Base-by-base conservation (phyloP, 2,797 vertebrate species). In the Arctocebus calabarensis region DNA sequence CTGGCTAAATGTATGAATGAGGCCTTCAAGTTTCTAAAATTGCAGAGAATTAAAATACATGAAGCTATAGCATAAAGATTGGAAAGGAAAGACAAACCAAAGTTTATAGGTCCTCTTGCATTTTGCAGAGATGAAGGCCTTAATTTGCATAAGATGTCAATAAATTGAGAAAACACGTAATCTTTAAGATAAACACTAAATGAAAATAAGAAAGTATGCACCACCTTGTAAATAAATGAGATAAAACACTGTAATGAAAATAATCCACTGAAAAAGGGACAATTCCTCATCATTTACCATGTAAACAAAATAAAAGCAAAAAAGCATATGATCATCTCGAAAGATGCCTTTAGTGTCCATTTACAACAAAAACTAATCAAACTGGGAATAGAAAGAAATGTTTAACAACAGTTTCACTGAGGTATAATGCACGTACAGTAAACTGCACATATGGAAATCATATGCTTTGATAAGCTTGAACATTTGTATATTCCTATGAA, bases 181-280 rank as follows among this genome's bases (percentile, higher is more conserved):
- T 74, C 43, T 14, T 0, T 74, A 88, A 23, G 11, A 34, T 27
- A 71, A n/a, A 3, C 40, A 84, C n/a, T 84, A 59, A 79, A 82
- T 23, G 43, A 84, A 78, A 40, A 71, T 12, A 90, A 75, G 61
- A 82, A 75, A 57, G 7, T 34, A 48, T n/a, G 32, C 45, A 90
- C 79, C 25, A 81, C 3, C 23, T 29, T 78, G 45, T 73, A 74
- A 84, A 81, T n/a, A 84, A 62, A 86, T 57, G 32, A 88, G 68
- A 48, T 71, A 52, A 91, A 87, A 90, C 70, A 2, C 5, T 70
- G 62, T 71, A 83, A 74, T 73, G 75, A 96, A 74, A 84, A 84
- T 77, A 84, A 73, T 52, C 3, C 37, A 20, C 20, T 34, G 22
- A 5, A 87, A 43, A 11, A 22, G 14, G 10, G 6, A 29, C 32